Conservation (phyloP, 1,140 invertebrate genomes). For the Philotrypesis tridentata region DNA sequence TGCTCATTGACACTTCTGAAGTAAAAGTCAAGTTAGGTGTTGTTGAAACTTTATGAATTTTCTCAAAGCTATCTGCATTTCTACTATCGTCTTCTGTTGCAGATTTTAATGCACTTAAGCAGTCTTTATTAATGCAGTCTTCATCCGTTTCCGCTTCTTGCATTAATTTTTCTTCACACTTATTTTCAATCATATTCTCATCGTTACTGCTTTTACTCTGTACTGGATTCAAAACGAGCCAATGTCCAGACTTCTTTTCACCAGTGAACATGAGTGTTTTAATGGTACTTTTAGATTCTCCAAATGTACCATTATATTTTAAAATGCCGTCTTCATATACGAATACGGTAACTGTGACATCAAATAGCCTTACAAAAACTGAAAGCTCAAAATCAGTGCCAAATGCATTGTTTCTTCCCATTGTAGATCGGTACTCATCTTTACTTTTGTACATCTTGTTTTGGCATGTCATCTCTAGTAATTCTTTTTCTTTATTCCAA, state of each 20-base stretch:
- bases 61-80: no score
- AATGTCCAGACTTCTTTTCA: neutral
- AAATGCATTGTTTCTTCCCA: neutral
- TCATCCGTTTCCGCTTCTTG: neutral
- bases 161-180: neutral
- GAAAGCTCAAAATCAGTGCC: conserved; percentile 17
- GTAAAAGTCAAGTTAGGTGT: no score
- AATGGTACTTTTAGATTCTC: neutral
- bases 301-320: neutral
- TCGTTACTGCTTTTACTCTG: neutral
- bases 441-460: neutral
- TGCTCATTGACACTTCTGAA: no score
- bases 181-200: neutral
- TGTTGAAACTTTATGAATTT: no score
- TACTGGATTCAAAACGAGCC: neutral
- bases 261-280: neutral
- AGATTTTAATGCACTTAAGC: no score
- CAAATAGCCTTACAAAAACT: conserved; percentile 3
- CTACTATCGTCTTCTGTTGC: no score
- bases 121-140: no score
- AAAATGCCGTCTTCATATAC: neutral
- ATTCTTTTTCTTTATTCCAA: neutral
- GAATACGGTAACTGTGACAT: neutral
- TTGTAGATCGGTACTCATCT: neutral
- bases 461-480: neutral